phyloP scores from a whole-genome alignment of 2,113 vertebrate genomes.

The Eleginops maclovinus region DNA sequence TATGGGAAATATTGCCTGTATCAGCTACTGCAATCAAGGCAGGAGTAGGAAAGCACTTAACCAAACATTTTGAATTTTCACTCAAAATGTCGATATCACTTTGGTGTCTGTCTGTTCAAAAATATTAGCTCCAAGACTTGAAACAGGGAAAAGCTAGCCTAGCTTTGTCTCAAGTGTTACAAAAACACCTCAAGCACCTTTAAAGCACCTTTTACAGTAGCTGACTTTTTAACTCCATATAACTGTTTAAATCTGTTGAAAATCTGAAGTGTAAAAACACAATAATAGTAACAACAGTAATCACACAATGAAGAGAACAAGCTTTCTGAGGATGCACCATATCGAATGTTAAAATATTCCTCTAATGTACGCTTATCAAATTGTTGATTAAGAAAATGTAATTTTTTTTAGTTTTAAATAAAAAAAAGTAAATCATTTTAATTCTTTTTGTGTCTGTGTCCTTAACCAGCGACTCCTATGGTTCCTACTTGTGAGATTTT shows the following conservation, averaged over 20 bases:
- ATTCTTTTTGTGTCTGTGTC: slow-evolving; percentile 29
- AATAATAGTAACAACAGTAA: too few species aligned
- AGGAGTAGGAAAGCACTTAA: background rate
- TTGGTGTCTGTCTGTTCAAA: background rate
- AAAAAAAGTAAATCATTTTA: too few species aligned
- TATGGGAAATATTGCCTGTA: background rate
- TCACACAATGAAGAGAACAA: too few species aligned
- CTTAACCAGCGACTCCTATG: slow-evolving; percentile 53
- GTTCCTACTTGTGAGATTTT: slow-evolving; percentile 82
- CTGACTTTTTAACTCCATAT: background rate
- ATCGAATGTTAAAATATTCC: too few species aligned
- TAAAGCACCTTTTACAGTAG: too few species aligned
- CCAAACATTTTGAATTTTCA: too few species aligned
- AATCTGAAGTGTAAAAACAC: background rate
- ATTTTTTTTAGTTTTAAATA: too few species aligned
- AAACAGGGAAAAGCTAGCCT: background rate
- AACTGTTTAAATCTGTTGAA: background rate
- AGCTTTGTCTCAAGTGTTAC: background rate
- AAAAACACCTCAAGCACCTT: background rate
- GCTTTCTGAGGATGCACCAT: too few species aligned
- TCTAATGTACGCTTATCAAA: too few species aligned
- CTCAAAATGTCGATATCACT: too few species aligned
- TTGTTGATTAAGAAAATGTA: too few species aligned
- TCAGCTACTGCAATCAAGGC: background rate
- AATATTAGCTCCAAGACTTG: background rate